Evolutionary conservation across 2,113 vertebrate species (phyloP), one percentile per base, ranked within the genome.

Genomic region (Catharus bicknelli): DNA sequence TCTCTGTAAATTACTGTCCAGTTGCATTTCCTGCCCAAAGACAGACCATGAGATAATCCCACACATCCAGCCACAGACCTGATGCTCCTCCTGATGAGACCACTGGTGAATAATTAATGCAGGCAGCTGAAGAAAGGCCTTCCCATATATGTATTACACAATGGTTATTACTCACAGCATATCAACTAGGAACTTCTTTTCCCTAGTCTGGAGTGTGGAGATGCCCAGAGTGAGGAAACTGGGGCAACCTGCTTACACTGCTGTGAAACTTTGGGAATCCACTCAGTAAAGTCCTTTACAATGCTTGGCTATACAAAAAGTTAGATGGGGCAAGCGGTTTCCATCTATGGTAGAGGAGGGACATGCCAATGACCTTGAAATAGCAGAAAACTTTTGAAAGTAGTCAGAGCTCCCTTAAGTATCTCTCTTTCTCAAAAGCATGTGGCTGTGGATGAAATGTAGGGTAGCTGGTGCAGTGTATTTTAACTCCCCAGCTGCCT

Each of bases 391-490:
- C 59, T 79, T 47, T 1, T 42, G 68, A 48, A 43, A 86, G 26
- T 34, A 48, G 61, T 5, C 66, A 59, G 19, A 83, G 17, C 11
- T 91, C 32, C 38, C 25, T 54, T 30, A 42, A 26, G 20, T 32
- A 14, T 7, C 14, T 25, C 12, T 25, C 5, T 53, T 54, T 32
- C 40, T 32, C 63, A 34, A 51, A 67, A 47, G 34, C 54, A 22
- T 0, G 0, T 50, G 57, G 58, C 17, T 63, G 32, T 21, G 40
- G 54, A 21, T 45, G 57, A 21, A 57, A 62, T 3, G 2, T 2
- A 26, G 30, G 42, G 30, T 15, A 32, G 57, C 38, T 54, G 40
- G n/a, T 48, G 27, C 57, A 14, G 6, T 9, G 15, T 45, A 5
- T 61, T 70, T 59, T 42, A 40, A 42, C 17, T 73, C 32, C 63